Evolutionary conservation across 1,140 invertebrate genomes (phyloP), one percentile per base, ranked within the genome.

Genomic region (Ephestia elutella): DNA sequence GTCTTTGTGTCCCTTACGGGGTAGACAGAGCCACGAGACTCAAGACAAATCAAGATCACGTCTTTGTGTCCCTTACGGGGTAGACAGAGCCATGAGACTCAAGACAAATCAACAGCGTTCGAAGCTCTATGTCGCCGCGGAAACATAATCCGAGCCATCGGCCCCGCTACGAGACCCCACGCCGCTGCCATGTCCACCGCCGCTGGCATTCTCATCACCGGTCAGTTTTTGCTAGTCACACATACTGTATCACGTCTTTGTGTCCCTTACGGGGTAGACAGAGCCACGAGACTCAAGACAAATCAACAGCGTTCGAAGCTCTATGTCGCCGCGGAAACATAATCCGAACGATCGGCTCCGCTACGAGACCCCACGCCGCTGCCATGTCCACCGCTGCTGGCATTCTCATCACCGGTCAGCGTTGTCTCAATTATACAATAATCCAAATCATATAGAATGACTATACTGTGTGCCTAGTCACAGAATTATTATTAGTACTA

Each of bases 161-260:
- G 70, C 32, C n/a, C 54, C 55, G 61, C 63, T 21, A 59, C 71
- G 0, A 63, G 71, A 5, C 70, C 76, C 35, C 69, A 76, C 21
- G 78, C 77, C 49, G 80, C 80, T 50, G 72, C 75, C 0, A 66
- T 87, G 7, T 85, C 80, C 13, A 73, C 80, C 21, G 78, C 84
- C 20, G 86, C 88, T 10, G 88, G 88, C 7, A 80, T 89, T 60
- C 81, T 89, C 50, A 89, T 89, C 30, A 83, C 88, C 51, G 88
- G 88, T 89, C 30, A 8, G 20, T 25, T 53, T 17, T 0, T 28
- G n/a, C n/a, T n/a, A n/a, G n/a, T n/a, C n/a, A n/a, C n/a, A n/a
- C n/a, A n/a, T n/a, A n/a, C n/a, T n/a, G n/a, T n/a, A n/a, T n/a
- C n/a, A n/a, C n/a, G n/a, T n/a, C n/a, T n/a, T n/a, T n/a, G n/a